Percentiles rank a stretch among this genome's conserved stretches.
Evolutionary conservation across 2,888 invertebrate species (phyloP).

Genomic region (Erynnis tages): DNA sequence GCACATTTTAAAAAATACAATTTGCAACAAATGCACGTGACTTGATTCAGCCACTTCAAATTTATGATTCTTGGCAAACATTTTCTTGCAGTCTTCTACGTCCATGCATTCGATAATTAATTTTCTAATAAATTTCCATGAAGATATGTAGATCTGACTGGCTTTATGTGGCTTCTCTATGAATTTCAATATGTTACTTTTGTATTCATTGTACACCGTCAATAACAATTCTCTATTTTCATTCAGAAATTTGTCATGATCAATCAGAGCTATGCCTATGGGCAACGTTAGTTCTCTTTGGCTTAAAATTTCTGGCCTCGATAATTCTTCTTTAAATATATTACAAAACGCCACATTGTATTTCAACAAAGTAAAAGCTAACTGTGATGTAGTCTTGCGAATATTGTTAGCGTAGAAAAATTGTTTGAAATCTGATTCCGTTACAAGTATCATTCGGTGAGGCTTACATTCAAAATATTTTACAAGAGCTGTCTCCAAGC

Average conservation of each 20-base stretch:
- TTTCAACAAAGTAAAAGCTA: constrained; percentile 82
- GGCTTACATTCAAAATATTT: constrained; percentile 83
- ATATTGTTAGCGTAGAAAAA: constrained; percentile 75
- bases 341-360: constrained; percentile 72
- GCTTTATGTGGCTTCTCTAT: constrained; percentile 87
- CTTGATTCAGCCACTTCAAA: constrained; percentile 82
- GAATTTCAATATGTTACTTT: constrained; percentile 83
- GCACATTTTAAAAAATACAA: constrained; percentile 77
- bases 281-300: constrained; percentile 85
- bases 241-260: constrained; percentile 60
- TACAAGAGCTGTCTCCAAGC: constrained; percentile 78
- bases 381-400: constrained; percentile 79
- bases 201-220: constrained; percentile 81
- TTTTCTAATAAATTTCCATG: constrained; percentile 80
- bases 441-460: constrained; percentile 75
- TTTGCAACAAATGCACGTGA: constrained; percentile 79
- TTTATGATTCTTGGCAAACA: constrained; percentile 83
- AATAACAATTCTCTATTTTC: constrained; percentile 70
- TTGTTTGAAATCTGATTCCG: constrained; percentile 75
- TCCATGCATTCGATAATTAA: constrained; percentile 83
- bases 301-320: constrained; percentile 66
- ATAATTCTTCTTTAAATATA: constrained; percentile 68
- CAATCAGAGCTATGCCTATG: constrained; percentile 73
- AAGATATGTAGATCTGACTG: constrained; percentile 83
- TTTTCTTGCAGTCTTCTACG: constrained; percentile 75